A percentile compares a stretch with the other conserved stretches of the same genome.
phyloP scores from a whole-genome alignment of 1,140 invertebrate genomes.

The Drosophila kohkoa region DNA sequence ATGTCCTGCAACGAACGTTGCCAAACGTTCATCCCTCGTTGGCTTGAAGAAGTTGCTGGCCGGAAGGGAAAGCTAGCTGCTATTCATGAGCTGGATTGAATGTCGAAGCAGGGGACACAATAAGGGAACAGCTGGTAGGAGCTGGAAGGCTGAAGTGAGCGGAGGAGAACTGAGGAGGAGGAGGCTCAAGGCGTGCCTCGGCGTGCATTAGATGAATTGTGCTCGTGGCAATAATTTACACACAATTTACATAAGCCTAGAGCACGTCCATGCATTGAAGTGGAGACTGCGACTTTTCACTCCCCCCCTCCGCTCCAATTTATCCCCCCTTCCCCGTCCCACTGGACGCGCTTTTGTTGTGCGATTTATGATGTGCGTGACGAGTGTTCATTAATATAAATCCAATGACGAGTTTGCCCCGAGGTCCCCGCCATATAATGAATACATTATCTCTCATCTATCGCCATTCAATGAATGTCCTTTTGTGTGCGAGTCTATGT shows the following conservation, averaged over 20 bases:
- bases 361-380: conserved; percentile 81
- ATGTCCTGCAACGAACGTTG: not conserved
- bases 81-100: conserved; percentile 26
- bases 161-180: not conserved
- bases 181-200: conserved; percentile 24
- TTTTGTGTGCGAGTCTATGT: conserved; percentile 36
- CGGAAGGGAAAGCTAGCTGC: conserved; percentile 42
- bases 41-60: conserved; percentile 59
- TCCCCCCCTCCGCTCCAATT: conserved; percentile 51
- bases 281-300: too few species aligned
- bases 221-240: conserved; percentile 67
- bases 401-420: conserved; percentile 68
- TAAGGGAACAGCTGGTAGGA: too few species aligned
- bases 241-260: conserved; percentile 50
- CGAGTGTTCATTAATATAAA: conserved; percentile 82
- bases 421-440: conserved; percentile 45
- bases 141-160: too few species aligned
- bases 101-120: not conserved
- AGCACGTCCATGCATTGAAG: conserved; percentile 45
- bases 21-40: not conserved
- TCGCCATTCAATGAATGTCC: conserved; percentile 65
- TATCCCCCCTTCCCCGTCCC: not conserved
- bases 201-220: conserved; percentile 50
- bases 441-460: conserved; percentile 70
- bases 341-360: conserved; percentile 43